Evolutionary conservation across 2,113 vertebrate genomes (phyloP), one percentile per base, ranked within the genome.

Genomic region (Cyanoramphus novaezelandiae): DNA sequence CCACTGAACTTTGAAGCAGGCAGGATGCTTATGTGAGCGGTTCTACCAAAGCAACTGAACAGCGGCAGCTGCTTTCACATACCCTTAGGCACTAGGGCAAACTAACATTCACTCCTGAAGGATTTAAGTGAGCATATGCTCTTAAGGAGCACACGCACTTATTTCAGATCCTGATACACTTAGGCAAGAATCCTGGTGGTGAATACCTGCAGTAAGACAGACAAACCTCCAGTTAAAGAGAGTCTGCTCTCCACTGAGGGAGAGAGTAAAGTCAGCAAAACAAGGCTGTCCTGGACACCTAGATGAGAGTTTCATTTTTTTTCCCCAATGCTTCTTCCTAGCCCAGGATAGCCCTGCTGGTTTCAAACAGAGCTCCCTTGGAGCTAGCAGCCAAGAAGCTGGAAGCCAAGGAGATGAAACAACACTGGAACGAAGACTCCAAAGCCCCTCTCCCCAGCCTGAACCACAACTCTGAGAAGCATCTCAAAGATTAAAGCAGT

Each of bases 1-100:
- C 10, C 75, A 24, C 9, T 97, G 94, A 93, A 97, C 96, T 95
- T 93, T 91, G 94, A 89, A 93, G 84, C 83, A 60, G 27, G 11
- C 46, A 87, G 87, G 74, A 82, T 28, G 24, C 81, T 92, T 50
- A 70, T 14, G 64, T 5, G 43, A 91, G 35, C 9, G 21, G 13
- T 71, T 93, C 81, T 71, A 28, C 21, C 3, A 43, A 63, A 81
- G 65, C 13, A 63, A 63, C 13, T 18, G 43, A 90, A 64, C 7
- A 77, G 27, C 4, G 28, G 33, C 12, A 82, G 68, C 37, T 71
- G 27, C 55, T 79, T 89, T 78, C 13, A 9, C 17, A 39, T 13
- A 68, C 13, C 76, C 11, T 21, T 47, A 68, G 39, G 50, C 46
- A 85, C 21, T 49, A 50, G 13, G 31, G 24, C 19, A 90, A 88